Conservation (phyloP, 2,797 vertebrate species). For the Halcyon leucocephala region DNA sequence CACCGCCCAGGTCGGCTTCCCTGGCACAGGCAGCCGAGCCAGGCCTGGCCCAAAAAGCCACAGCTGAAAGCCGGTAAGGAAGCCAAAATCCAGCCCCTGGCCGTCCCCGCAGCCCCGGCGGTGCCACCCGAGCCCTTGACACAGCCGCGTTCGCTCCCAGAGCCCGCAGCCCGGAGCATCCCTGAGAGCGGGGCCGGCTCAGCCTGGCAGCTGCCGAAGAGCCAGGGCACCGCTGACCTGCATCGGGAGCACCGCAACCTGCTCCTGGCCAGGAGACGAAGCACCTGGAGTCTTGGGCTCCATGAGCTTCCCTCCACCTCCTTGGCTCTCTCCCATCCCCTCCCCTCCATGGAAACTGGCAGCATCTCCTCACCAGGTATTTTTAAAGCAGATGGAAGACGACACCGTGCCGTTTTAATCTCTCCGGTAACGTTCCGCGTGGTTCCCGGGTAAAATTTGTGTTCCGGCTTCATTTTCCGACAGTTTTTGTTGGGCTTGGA, state of each 20-base stretch:
- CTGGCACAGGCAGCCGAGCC: neutral
- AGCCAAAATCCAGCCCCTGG: neutral
- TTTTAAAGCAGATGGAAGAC: conserved; percentile 28
- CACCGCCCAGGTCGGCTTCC: neutral
- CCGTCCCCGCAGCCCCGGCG: neutral
- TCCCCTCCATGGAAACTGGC: conserved; percentile 36
- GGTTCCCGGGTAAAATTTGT: neutral
- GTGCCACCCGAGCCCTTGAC: neutral
- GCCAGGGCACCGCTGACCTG: neutral
- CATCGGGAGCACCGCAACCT: rapidly evolving
- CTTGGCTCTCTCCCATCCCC: neutral
- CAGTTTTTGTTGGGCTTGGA: neutral
- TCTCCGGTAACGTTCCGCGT: neutral
- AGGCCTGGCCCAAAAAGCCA: neutral
- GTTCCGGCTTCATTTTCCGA: neutral
- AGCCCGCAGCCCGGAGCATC: neutral
- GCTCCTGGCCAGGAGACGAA: neutral
- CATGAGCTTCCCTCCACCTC: rapidly evolving
- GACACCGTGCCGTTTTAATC: neutral
- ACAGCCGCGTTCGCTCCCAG: rapidly evolving
- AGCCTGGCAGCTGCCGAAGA: neutral
- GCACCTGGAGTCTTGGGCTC: neutral
- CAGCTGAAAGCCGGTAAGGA: neutral
- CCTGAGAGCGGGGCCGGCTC: neutral
- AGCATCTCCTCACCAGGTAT: neutral